Conservation (phyloP, 2,113 vertebrate genomes). For the Sinosuthora webbiana region DNA sequence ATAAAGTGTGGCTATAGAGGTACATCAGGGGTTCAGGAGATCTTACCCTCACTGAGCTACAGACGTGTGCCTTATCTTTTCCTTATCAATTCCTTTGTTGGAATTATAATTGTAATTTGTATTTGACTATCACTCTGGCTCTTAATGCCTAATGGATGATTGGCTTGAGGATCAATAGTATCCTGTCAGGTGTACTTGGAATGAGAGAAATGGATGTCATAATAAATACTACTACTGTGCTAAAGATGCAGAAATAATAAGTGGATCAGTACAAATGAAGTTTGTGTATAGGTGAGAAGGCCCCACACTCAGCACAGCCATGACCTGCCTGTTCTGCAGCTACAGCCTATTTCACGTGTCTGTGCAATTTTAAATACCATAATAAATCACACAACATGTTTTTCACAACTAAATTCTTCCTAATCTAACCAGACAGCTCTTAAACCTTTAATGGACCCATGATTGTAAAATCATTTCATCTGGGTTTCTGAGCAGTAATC, state of each 20-base stretch:
- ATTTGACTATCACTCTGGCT: not conserved
- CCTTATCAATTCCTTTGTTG: not conserved
- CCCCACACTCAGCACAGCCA: rapidly evolving
- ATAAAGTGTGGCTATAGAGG: not conserved
- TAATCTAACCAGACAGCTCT: conserved; percentile 12
- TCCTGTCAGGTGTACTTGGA: not conserved
- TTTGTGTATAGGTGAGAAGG: not conserved
- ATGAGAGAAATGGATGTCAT: not conserved
- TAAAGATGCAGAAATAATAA: not conserved
- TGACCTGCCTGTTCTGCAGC: not conserved
- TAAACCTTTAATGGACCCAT: conserved; percentile 33
- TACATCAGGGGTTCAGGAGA: not conserved
- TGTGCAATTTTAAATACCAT: not conserved
- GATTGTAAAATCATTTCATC: conserved; percentile 48
- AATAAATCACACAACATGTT: not conserved
- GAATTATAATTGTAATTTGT: not conserved
- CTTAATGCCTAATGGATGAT: not conserved
- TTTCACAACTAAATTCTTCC: not conserved
- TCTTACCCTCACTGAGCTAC: not conserved
- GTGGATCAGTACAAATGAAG: not conserved
- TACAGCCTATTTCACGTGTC: not conserved
- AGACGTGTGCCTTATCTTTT: not conserved
- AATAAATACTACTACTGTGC: not conserved
- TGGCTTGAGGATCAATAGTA: not conserved
- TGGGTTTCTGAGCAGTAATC: conserved; percentile 40